Percentiles rank a stretch among this genome's conserved stretches.
Conservation (phyloP, 1,140 invertebrate species). For the Phocides pigmalion region DNA sequence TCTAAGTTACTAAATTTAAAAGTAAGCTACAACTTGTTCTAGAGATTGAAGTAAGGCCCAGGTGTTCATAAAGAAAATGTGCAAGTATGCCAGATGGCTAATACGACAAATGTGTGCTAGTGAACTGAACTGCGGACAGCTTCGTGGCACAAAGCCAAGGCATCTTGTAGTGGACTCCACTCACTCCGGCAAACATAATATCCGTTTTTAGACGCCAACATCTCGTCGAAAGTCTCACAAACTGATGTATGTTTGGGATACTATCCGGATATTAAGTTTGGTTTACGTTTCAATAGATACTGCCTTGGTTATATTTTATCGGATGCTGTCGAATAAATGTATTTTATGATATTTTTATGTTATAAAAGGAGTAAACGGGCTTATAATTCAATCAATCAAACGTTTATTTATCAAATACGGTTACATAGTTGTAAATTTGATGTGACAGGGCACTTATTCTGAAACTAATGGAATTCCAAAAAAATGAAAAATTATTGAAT, state of each 20-base stretch:
- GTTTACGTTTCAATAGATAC: constrained; percentile 5
- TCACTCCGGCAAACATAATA: constrained; percentile 35
- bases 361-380: too few relatives aligned
- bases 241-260: background rate
- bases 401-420: too few relatives aligned
- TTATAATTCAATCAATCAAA: too few relatives aligned
- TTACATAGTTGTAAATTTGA: too few relatives aligned
- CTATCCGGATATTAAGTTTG: constrained; percentile 17
- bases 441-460: too few relatives aligned
- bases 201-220: constrained; percentile 35
- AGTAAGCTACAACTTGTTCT: too few relatives aligned
- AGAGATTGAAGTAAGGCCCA: too few relatives aligned
- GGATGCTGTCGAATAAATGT: background rate
- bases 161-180: constrained; percentile 12
- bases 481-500: too few relatives aligned
- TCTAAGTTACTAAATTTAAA: too few relatives aligned
- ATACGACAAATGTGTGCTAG: constrained; percentile 14
- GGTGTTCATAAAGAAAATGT: background rate
- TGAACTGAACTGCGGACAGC: background rate
- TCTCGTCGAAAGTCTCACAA: constrained; percentile 13
- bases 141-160: constrained; percentile 34
- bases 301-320: background rate
- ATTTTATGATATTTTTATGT: too few relatives aligned
- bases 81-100: background rate
- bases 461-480: too few relatives aligned